phyloP scores from a whole-genome alignment of 2,888 invertebrate genomes.

The Leptopterna dolabrata region DNA sequence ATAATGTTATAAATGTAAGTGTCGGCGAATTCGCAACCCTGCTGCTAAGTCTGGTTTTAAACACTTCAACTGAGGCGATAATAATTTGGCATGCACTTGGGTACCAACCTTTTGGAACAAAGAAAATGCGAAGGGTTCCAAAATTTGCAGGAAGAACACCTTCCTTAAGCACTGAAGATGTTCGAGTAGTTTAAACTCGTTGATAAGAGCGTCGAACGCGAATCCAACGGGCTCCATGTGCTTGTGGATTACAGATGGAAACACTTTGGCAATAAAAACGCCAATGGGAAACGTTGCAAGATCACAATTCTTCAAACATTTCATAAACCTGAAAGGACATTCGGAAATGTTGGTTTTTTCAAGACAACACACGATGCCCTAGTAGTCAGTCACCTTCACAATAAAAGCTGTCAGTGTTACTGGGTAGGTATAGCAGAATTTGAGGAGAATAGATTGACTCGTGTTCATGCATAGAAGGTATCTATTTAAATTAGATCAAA shows the following conservation, averaged over 20 bases:
- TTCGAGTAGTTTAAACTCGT: slow-evolving; percentile 51
- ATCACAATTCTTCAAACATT: slow-evolving; percentile 38
- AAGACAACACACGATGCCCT: too few relatives aligned
- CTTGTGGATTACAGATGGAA: slow-evolving; percentile 24
- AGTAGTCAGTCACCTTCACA: too few relatives aligned
- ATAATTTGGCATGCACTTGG: too few relatives aligned
- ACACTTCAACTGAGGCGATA: too few relatives aligned
- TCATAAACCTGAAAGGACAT: slow-evolving; percentile 48
- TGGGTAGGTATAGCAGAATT: too few relatives aligned
- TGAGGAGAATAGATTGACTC: background rate
- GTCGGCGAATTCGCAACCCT: too few relatives aligned
- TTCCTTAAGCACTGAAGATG: slow-evolving; percentile 40
- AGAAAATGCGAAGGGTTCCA: slow-evolving; percentile 25
- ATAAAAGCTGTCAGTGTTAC: too few relatives aligned
- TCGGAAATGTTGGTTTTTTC: too few relatives aligned
- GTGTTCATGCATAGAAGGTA: background rate
- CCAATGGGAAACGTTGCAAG: slow-evolving; percentile 12
- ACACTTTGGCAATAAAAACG: slow-evolving; percentile 30
- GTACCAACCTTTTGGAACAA: slow-evolving; percentile 22
- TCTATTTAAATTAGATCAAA: too few relatives aligned
- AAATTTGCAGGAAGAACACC: slow-evolving; percentile 37
- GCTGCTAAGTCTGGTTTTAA: too few relatives aligned
- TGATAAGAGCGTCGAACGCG: slow-evolving; percentile 47
- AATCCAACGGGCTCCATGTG: slow-evolving; percentile 58
- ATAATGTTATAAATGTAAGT: too few relatives aligned